Conservation (phyloP, 1,140 invertebrate genomes). For the Marisa cornuarietis region DNA sequence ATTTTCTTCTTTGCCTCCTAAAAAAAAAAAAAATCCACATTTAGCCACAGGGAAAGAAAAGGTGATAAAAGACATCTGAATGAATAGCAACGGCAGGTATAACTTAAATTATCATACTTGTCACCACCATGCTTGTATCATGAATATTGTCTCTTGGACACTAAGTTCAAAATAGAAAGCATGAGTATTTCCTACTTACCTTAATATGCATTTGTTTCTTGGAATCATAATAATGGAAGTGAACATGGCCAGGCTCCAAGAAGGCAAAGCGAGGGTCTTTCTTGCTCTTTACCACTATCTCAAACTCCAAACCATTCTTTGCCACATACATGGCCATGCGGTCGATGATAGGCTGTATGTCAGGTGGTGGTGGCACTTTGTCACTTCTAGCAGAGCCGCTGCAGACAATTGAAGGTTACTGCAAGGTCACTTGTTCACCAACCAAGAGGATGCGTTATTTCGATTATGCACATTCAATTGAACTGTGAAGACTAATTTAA, state of each 20-base stretch:
- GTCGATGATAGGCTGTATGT: conserved; percentile 88
- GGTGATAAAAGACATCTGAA: not conserved
- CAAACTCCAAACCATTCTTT: conserved; percentile 93
- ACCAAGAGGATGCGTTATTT: too few species aligned
- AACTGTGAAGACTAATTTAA: too few species aligned
- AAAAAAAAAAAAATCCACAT: not conserved
- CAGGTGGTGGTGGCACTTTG: conserved; percentile 76
- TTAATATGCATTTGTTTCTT: conserved; percentile 54
- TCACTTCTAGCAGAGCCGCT: not conserved
- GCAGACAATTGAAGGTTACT: too few species aligned
- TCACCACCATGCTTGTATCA: not conserved
- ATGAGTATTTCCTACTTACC: conserved; percentile 32
- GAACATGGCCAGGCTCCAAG: conserved; percentile 53
- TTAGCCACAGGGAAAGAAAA: not conserved
- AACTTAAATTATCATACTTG: too few species aligned
- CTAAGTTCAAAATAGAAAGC: too few species aligned
- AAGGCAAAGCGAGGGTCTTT: conserved; percentile 79
- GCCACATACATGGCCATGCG: conserved; percentile 95
- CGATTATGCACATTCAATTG: too few species aligned
- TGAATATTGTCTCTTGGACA: too few species aligned
- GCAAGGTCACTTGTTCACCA: too few species aligned
- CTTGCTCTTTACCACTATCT: conserved; percentile 85
- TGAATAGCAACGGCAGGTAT: too few species aligned
- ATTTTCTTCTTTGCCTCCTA: conserved; percentile 21
- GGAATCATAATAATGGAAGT: conserved; percentile 58